Percentiles rank a stretch among this genome's conserved stretches.
phyloP scores from a whole-genome alignment of 2,113 vertebrate genomes.

The Pelusios castaneus region DNA sequence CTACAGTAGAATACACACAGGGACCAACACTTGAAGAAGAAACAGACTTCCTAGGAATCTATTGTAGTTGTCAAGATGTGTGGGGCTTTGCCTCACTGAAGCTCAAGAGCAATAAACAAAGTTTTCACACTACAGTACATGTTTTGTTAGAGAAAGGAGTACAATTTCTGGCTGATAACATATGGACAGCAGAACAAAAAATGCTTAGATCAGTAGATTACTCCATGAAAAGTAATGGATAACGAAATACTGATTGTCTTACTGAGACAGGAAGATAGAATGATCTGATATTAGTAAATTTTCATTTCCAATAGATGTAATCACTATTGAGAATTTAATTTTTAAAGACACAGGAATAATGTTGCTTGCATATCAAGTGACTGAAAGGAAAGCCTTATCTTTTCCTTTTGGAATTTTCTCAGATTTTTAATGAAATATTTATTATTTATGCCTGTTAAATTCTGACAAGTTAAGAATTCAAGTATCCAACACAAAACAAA shows the following conservation, averaged over 20 bases:
- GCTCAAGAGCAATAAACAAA: constrained; percentile 43
- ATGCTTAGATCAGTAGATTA: constrained; percentile 26
- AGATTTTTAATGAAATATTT: not conserved
- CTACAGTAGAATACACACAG: too few species aligned
- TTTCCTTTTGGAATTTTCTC: not conserved
- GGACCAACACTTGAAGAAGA: constrained; percentile 48
- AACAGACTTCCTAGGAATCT: constrained; percentile 37
- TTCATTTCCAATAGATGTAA: not conserved
- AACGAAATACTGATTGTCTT: not conserved
- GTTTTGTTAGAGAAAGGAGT: constrained; percentile 21
- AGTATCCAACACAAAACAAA: not conserved
- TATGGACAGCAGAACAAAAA: constrained; percentile 50
- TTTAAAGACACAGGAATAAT: not conserved
- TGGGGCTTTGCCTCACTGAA: constrained; percentile 52
- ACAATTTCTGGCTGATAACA: constrained; percentile 52
- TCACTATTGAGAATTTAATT: not conserved
- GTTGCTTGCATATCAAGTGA: not conserved
- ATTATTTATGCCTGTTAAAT: not conserved
- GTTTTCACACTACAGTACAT: constrained; percentile 30
- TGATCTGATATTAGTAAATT: not conserved
- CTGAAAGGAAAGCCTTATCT: not conserved
- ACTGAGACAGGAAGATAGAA: not conserved
- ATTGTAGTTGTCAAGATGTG: constrained; percentile 17
- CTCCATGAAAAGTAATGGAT: not conserved
- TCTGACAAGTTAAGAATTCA: constrained; percentile 3